These are phyloP conservation scores for Elaeidobius kamerunicus DNA, from an alignment of 2,888 invertebrate genomes.

Conservation along the genomic window DNA sequence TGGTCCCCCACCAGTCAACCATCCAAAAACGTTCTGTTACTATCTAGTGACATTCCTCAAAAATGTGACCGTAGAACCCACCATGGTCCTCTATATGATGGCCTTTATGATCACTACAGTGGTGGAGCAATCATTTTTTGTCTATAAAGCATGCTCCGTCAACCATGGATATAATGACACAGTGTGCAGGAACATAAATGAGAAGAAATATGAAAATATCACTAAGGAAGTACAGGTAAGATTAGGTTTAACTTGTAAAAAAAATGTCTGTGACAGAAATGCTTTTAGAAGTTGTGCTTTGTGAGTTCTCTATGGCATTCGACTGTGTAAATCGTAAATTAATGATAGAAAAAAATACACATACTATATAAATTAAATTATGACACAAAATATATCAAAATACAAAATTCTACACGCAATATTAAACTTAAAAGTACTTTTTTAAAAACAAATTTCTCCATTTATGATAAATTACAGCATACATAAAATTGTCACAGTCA, in stretches of 20 bases:
- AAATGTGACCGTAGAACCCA: conserved; percentile 76
- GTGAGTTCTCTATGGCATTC: too few species aligned
- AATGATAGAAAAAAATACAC: too few species aligned
- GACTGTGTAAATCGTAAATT: too few species aligned
- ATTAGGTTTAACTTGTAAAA: too few species aligned
- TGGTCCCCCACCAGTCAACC: background rate
- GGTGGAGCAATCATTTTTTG: conserved; percentile 74
- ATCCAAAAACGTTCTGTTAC: conserved; percentile 11
- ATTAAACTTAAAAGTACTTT: too few species aligned
- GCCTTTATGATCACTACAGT: conserved; percentile 80
- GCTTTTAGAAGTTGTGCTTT: too few species aligned
- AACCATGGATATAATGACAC: conserved; percentile 67
- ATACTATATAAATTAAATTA: too few species aligned
- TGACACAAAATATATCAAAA: too few species aligned
- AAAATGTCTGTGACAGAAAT: background rate
- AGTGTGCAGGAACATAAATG: conserved; percentile 63
- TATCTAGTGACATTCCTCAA: conserved; percentile 31
- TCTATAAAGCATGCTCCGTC: conserved; percentile 72
- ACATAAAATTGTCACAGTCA: too few species aligned
- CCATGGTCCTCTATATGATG: conserved; percentile 86
- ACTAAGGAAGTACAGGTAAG: conserved; percentile 65
- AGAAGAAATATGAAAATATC: conserved; percentile 55
- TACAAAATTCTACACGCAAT: too few species aligned
- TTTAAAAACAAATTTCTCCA: too few species aligned
- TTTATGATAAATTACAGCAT: too few species aligned